Conservation (phyloP, 2,113 vertebrate genomes). For the Calonectris borealis region DNA sequence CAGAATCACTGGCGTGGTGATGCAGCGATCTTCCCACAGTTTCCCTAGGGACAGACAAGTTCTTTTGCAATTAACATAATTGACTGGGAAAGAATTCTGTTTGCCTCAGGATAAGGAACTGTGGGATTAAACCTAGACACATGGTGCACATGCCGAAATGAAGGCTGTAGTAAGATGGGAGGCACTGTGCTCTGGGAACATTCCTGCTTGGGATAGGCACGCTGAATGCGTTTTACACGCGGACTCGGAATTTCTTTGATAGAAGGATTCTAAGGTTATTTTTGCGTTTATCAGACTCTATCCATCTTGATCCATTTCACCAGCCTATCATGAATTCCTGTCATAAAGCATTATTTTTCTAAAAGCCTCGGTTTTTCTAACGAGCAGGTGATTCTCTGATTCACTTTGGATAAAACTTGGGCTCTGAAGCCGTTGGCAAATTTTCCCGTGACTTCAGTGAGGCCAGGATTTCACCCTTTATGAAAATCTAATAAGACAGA, state of each 20-base stretch:
- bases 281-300: neutral
- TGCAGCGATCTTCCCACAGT: neutral
- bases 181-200: neutral
- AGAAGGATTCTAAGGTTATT: neutral
- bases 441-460: neutral
- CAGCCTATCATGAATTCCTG: neutral
- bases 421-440: neutral
- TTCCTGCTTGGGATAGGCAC: neutral
- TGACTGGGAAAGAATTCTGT: slow-evolving; percentile 50
- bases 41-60: slow-evolving; percentile 25
- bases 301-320: neutral
- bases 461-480: neutral
- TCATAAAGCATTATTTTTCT: neutral
- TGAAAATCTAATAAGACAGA: neutral
- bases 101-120: slow-evolving; percentile 28
- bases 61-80: slow-evolving; percentile 33
- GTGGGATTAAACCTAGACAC: slow-evolving; percentile 9
- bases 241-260: neutral
- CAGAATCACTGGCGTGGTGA: neutral
- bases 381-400: neutral
- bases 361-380: rapidly evolving
- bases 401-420: neutral
- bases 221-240: rapidly evolving
- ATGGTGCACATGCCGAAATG: neutral
- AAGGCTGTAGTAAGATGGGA: neutral